Conservation (phyloP, 2,113 vertebrate genomes). For the cat (Felis catus) region DNA sequence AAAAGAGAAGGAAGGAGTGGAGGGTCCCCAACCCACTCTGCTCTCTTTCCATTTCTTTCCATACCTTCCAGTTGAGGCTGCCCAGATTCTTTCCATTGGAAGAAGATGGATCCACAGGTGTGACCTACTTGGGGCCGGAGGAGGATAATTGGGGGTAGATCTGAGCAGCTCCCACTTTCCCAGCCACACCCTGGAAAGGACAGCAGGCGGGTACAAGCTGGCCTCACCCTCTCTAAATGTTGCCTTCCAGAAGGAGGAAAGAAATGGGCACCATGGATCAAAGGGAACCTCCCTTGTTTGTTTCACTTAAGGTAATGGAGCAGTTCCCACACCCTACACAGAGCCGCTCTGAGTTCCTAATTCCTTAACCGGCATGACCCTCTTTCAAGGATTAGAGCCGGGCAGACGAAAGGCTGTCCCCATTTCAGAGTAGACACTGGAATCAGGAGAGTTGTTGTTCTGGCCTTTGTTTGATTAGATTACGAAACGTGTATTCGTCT, state of each 20-base stretch:
- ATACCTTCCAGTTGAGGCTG: not conserved
- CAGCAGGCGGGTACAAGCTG: conserved; percentile 44
- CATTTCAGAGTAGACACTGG: not conserved
- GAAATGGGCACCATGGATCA: conserved; percentile 21
- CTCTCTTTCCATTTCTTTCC: not conserved
- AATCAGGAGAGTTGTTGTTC: not conserved
- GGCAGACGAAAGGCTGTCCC: not conserved
- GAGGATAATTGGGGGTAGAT: conserved; percentile 1
- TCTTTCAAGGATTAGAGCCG: conserved; percentile 13
- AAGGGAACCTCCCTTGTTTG: not conserved
- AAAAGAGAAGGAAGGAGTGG: not conserved
- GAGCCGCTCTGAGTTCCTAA: not conserved
- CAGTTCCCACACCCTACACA: not conserved
- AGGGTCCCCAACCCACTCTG: rapidly evolving
- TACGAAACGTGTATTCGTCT: not conserved
- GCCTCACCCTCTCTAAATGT: conserved; percentile 28
- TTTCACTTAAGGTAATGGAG: conserved; percentile 13
- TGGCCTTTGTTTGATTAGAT: not conserved
- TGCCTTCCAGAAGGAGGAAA: not conserved
- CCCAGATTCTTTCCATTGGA: not conserved
- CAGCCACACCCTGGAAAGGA: conserved; percentile 57
- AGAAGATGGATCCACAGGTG: not conserved
- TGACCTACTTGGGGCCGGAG: not conserved
- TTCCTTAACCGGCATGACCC: not conserved
- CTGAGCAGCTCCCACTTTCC: not conserved